These are phyloP conservation scores for Probosciger aterrimus DNA, from an alignment of 2,113 vertebrate species.

Conservation along the genomic window DNA sequence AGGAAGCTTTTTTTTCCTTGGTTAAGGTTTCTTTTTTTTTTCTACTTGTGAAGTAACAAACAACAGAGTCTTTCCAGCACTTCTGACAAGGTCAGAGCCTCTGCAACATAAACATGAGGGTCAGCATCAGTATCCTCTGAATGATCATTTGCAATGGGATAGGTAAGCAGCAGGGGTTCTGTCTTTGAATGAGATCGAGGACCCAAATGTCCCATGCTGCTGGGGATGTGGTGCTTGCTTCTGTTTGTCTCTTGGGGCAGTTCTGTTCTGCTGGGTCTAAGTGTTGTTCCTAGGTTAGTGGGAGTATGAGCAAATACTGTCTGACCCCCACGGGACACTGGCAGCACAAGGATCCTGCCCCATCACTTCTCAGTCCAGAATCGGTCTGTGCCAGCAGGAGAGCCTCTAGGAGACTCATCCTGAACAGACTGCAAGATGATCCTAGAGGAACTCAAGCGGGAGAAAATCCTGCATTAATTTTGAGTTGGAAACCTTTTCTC, in stretches of 20 bases:
- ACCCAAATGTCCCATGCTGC: neutral
- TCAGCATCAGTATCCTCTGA: neutral
- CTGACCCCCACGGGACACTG: neutral
- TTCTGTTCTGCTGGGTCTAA: neutral
- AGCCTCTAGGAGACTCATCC: neutral
- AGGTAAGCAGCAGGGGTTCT: neutral
- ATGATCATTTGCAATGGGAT: neutral
- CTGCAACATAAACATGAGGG: neutral
- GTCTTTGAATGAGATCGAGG: neutral
- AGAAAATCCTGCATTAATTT: neutral
- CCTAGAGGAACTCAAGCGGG: neutral
- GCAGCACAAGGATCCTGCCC: neutral
- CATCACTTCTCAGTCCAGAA: neutral
- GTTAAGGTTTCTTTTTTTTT: neutral
- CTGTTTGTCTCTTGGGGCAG: neutral
- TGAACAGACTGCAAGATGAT: neutral
- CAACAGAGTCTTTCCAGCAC: neutral
- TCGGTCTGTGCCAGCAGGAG: neutral
- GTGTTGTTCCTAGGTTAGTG: neutral
- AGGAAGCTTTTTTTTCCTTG: neutral
- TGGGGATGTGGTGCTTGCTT: neutral
- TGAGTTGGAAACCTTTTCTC: slow-evolving; percentile 3
- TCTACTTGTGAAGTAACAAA: neutral
- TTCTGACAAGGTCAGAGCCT: slow-evolving; percentile 40
- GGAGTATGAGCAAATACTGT: neutral